A percentile compares a stretch with the other conserved stretches of the same genome.
These are phyloP conservation scores for Argynnis bischoffii DNA, from an alignment of 2,888 invertebrate species.

Conservation along the genomic window DNA sequence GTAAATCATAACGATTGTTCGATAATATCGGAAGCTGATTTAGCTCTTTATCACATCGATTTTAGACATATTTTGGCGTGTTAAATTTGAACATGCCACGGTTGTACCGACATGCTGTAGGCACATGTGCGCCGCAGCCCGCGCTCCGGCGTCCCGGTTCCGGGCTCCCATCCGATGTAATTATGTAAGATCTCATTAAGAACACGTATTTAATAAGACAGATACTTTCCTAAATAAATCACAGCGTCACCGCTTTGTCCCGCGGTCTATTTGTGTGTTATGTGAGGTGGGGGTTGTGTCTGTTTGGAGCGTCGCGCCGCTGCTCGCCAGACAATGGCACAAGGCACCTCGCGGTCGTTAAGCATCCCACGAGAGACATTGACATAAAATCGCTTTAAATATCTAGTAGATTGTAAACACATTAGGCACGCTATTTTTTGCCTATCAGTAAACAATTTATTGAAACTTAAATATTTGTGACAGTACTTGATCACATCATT, in stretches of 20 bases:
- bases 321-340: background rate
- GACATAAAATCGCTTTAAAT: background rate
- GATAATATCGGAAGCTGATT: conserved; percentile 1
- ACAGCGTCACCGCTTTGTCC: conserved; percentile 19
- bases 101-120: background rate
- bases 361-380: conserved; percentile 9
- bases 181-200: conserved; percentile 41
- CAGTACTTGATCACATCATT: too few relatives aligned
- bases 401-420: conserved; percentile 5
- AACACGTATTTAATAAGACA: conserved; percentile 39
- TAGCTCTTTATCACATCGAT: background rate
- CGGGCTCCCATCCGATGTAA: conserved; percentile 39
- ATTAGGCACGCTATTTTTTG: background rate
- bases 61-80: conserved; percentile 9
- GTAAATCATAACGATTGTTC: background rate
- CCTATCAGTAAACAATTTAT: background rate
- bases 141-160: conserved; percentile 30
- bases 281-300: conserved; percentile 11
- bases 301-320: background rate
- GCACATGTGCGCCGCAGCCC: conserved; percentile 40
- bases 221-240: conserved; percentile 37
- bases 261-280: conserved; percentile 6
- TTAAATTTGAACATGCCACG: background rate
- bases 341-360: background rate
- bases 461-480: too few relatives aligned